Percentiles rank a stretch among this genome's conserved stretches.
Conservation (phyloP, 2,113 vertebrate species). For the Canis aureus region DNA sequence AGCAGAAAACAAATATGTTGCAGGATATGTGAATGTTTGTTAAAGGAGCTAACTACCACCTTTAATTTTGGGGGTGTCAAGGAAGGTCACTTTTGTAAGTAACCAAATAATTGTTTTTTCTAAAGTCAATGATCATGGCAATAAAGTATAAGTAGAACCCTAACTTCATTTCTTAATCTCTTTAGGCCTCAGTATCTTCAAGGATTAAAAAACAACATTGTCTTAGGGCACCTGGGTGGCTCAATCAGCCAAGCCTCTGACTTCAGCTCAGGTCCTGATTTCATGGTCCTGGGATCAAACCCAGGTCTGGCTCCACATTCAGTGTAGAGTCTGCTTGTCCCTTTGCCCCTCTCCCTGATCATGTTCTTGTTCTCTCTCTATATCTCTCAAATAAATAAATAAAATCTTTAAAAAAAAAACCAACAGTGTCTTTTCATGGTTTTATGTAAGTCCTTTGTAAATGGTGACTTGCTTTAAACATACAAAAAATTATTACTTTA, state of each 20-base stretch:
- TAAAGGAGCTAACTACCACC: neutral
- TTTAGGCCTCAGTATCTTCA: neutral
- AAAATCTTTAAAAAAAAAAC: slow-evolving; percentile 1
- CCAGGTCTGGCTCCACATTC: neutral
- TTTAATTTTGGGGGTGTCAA: neutral
- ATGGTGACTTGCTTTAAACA: neutral
- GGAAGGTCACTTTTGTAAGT: neutral
- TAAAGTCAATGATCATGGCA: neutral
- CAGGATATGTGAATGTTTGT: neutral
- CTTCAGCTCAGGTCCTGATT: neutral
- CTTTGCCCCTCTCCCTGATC: neutral
- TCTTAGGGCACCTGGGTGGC: neutral
- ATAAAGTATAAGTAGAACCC: neutral
- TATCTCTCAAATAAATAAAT: neutral
- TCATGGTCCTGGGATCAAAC: neutral
- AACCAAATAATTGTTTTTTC: neutral
- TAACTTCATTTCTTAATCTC: neutral
- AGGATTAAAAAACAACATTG: slow-evolving; percentile 25
- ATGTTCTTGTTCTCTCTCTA: neutral
- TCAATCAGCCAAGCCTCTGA: neutral
- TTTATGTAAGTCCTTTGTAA: neutral
- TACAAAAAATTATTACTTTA: slow-evolving; percentile 4
- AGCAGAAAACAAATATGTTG: neutral
- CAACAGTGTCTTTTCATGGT: neutral
- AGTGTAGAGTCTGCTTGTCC: neutral